A percentile compares a stretch with the other conserved stretches of the same genome.
These are phyloP conservation scores for Tetramorium alpestre DNA, from an alignment of 1,140 invertebrate species.

Conservation along the genomic window DNA sequence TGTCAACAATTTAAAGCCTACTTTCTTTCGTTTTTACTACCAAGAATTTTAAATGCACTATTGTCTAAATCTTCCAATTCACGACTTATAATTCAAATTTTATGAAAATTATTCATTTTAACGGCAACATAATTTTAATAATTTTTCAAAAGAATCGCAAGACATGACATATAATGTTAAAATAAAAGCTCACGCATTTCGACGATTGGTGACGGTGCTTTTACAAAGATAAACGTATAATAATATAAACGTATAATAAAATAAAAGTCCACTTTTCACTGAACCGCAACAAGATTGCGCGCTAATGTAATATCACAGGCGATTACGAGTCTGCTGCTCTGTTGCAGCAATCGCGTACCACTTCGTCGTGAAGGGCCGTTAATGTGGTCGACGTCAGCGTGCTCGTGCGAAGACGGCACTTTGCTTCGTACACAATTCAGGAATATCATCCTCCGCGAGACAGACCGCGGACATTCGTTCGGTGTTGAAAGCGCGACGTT, in stretches of 20 bases:
- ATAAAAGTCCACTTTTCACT: background rate
- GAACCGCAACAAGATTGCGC: slow-evolving; percentile 5
- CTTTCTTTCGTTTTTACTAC: background rate
- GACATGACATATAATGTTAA: background rate
- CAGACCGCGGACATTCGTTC: background rate
- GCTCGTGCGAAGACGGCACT: background rate
- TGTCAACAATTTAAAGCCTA: background rate
- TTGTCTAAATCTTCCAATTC: background rate
- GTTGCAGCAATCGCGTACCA: slow-evolving; percentile 31
- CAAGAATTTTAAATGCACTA: background rate
- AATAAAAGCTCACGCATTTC: background rate
- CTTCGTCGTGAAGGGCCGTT: slow-evolving; percentile 16
- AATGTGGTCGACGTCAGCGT: background rate
- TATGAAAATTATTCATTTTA: background rate
- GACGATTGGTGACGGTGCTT: background rate
- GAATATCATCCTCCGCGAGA: slow-evolving; percentile 5
- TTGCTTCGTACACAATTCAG: slow-evolving; percentile 3
- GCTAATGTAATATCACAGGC: slow-evolving; percentile 28
- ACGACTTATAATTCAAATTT: background rate
- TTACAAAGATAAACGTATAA: background rate
- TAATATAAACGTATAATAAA: background rate
- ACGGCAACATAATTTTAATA: background rate
- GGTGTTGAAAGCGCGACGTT: slow-evolving; percentile 30
- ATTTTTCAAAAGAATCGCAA: background rate
- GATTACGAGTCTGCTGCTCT: slow-evolving; percentile 14